phyloP scores from a whole-genome alignment of 2,888 invertebrate species.

The Branchinecta sandiegonensis region DNA sequence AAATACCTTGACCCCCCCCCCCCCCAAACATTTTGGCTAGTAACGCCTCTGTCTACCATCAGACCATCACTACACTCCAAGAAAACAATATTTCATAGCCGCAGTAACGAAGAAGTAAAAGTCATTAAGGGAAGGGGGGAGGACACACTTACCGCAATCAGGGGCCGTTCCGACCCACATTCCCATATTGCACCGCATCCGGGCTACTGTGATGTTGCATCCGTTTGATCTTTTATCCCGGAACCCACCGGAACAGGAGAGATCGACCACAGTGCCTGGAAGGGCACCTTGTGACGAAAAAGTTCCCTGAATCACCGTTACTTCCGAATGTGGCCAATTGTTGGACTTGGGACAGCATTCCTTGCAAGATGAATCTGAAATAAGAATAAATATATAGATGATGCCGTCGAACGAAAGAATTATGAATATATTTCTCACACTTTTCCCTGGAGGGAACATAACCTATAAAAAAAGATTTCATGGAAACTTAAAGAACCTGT shows the following conservation, averaged over 20 bases:
- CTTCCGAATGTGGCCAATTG: not conserved
- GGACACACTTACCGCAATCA: not conserved
- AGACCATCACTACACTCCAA: no score
- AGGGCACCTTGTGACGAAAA: conserved; percentile 2
- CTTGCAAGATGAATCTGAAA: not conserved
- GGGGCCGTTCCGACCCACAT: not conserved
- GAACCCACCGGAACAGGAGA: not conserved
- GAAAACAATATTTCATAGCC: no score
- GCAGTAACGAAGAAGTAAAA: no score
- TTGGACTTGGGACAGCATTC: not conserved
- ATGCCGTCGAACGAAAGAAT: no score
- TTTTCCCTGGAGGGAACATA: no score
- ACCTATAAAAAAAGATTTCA: no score
- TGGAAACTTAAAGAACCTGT: no score
- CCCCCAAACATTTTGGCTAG: no score
- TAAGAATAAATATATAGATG: not conserved
- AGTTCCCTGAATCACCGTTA: conserved; percentile 1
- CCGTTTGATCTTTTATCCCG: not conserved
- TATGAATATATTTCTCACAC: no score
- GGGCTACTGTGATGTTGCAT: not conserved
- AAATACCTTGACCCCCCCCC: no score
- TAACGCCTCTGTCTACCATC: no score
- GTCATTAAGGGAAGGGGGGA: no score
- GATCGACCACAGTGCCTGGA: not conserved
- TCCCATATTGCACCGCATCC: not conserved